Evolutionary conservation across 2,113 vertebrate genomes (phyloP).

Genomic region (Leptobrachium leishanense): DNA sequence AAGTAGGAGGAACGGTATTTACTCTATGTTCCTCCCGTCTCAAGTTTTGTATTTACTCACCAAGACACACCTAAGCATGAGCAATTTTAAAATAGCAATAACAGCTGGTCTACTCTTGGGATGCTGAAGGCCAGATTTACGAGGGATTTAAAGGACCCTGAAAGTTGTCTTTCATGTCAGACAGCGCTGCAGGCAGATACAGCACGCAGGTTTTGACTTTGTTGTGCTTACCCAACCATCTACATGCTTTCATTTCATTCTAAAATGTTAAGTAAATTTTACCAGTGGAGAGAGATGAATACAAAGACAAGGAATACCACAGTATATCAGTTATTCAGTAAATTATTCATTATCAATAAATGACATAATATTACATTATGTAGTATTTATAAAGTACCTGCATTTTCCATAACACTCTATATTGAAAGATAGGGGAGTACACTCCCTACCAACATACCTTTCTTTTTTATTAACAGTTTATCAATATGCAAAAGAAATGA

Average conservation of each 20-base stretch:
- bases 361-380: too few species aligned
- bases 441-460: too few species aligned
- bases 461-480: too few species aligned
- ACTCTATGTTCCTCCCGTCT: constrained; percentile 18
- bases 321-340: too few species aligned
- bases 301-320: too few species aligned
- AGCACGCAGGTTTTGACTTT: constrained; percentile 47
- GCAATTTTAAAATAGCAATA: constrained; percentile 31
- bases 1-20: neutral
- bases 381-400: too few species aligned
- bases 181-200: constrained; percentile 25
- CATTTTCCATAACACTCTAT: too few species aligned
- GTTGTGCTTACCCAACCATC: constrained; percentile 41
- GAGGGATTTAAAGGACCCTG: constrained; percentile 30
- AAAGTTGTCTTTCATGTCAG: constrained; percentile 48
- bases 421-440: too few species aligned
- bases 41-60: constrained; percentile 10
- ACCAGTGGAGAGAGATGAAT: neutral
- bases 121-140: constrained; percentile 27
- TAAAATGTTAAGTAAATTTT: constrained; percentile 36
- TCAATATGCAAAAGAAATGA: too few species aligned
- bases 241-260: constrained; percentile 7
- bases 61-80: constrained; percentile 31
- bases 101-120: constrained; percentile 32
- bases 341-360: too few species aligned